Evolutionary conservation across 2,797 vertebrate genomes (phyloP).

Genomic region (Diceros bicornis): DNA sequence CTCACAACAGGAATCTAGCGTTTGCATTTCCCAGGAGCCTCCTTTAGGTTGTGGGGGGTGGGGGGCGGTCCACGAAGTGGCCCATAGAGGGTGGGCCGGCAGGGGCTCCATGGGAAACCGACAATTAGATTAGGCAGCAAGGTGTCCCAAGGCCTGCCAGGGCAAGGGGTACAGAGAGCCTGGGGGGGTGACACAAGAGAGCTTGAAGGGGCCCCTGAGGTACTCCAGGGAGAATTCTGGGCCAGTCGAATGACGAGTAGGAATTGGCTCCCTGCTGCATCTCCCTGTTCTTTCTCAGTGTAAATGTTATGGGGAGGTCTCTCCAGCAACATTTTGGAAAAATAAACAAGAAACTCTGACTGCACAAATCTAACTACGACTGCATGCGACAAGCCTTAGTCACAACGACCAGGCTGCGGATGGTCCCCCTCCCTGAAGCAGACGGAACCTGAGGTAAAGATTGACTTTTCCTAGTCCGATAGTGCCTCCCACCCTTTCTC

Average conservation of each 20-base stretch:
- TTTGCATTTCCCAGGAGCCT: neutral
- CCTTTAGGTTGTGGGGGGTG: neutral
- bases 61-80: neutral
- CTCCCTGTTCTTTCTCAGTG: neutral
- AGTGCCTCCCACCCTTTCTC: neutral
- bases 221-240: neutral
- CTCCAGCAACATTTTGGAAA: neutral
- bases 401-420: neutral
- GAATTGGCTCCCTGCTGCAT: neutral
- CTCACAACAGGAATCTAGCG: neutral
- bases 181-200: neutral
- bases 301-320: neutral
- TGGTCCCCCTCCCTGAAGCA: neutral
- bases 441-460: too few species aligned
- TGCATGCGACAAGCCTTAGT: neutral
- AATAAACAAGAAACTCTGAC: neutral
- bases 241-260: neutral
- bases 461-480: neutral
- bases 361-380: neutral
- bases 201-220: too few species aligned
- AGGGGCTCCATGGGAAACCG: accelerated
- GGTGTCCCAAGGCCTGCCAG: neutral
- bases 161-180: neutral
- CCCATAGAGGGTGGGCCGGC: too few species aligned
- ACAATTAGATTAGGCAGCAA: neutral